Evolutionary conservation across 2,797 vertebrate genomes (phyloP).

Genomic region (Argentina silus): DNA sequence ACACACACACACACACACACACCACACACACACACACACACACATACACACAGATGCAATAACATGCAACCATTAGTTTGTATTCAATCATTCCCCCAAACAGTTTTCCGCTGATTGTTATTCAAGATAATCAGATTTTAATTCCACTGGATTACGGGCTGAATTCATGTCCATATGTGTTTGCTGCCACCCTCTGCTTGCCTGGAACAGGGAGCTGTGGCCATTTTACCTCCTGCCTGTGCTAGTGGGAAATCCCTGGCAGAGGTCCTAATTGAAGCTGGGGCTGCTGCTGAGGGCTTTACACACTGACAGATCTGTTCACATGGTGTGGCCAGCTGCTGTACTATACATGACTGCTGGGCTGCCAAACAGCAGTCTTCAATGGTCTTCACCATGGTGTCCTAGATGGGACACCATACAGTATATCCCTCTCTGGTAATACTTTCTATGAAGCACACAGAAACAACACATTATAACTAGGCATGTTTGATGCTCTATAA

Average conservation of each 20-base stretch:
- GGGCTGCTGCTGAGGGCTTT: not conserved
- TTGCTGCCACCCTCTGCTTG: not conserved
- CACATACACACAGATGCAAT: too few species aligned
- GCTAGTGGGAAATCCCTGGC: not conserved
- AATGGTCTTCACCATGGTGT: not conserved
- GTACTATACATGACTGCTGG: slow-evolving; percentile 1
- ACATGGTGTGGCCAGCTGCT: slow-evolving; percentile 6
- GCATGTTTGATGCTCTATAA: too few species aligned
- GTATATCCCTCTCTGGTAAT: too few species aligned
- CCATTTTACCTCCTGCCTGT: not conserved
- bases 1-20: too few species aligned
- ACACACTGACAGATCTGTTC: slow-evolving; percentile 10
- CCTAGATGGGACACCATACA: not conserved
- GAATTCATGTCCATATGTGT: not conserved
- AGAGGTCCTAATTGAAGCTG: slow-evolving; percentile 17
- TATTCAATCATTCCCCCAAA: not conserved
- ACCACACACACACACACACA: too few species aligned
- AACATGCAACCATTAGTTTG: not conserved
- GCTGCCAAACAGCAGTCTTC: not conserved
- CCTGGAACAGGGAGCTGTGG: not conserved
- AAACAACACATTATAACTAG: too few species aligned
- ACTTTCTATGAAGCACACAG: too few species aligned
- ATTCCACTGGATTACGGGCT: not conserved
- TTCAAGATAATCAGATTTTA: not conserved
- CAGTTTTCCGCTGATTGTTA: not conserved